Base-by-base conservation (phyloP, 2,797 vertebrate species). In the Karalla daura region DNA sequence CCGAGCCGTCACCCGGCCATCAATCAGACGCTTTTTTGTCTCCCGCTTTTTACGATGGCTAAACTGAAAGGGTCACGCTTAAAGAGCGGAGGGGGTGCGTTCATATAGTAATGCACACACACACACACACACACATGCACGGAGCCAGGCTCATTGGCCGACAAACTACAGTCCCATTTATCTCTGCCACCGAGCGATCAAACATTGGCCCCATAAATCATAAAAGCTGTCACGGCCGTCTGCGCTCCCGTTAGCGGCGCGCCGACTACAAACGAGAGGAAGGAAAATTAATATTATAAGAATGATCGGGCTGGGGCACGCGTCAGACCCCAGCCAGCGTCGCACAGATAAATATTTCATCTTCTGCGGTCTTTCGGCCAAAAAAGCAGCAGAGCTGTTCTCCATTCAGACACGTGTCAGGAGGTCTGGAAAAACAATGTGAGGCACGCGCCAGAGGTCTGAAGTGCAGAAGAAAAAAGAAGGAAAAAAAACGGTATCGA, bases 201-300 rank as follows among this genome's bases (percentile, higher is more conserved):
- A 68, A 79, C 80, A 71, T n/a, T 69, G 76, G 63, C 74, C 70
- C 78, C 84, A 80, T 86, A 74, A 88, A 86, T 87, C 86, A 89
- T 54, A 73, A 73, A 75, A 60, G 77, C 52, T 65, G 70, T 77
- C 80, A 75, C 65, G 67, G 49, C 46, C 62, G 68, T 65, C 74
- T 52, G 39, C 7, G 75, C 67, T 54, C 53, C 63, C 23, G 49
- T 78, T 81, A 70, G 74, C 67, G 46, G 55, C 45, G 63, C 56
- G 11, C 67, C 76, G 64, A 78, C 73, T 60, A 58, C 64, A 69
- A 87, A 77, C 54, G 28, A 83, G 77, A 18, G 70, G 63, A 77
- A 54, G 56, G 70, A 74, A 84, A 78, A 87, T 74, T 46, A 76
- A 86, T 83, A 82, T 78, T 70, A 73, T 49, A 74, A 66, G 76